phyloP scores from a whole-genome alignment of 92 coral and sea anemone genomes.

The Palythoa grandiflora region DNA sequence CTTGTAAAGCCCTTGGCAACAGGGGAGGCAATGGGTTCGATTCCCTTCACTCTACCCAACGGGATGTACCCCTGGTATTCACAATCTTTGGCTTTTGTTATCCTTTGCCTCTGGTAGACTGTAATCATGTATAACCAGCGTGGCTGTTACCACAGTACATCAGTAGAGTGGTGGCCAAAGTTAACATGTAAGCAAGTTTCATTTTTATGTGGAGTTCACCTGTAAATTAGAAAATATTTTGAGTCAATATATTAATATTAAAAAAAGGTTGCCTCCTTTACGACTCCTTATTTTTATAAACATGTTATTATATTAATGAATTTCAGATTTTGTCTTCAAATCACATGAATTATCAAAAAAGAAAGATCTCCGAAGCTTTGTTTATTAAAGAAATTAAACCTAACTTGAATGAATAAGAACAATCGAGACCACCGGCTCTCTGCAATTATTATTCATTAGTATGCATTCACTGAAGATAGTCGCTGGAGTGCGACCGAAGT shows the following conservation, averaged over 20 bases:
- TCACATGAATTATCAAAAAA: no score
- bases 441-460: no score
- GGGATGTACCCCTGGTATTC: slow-evolving; percentile 21
- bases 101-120: background rate
- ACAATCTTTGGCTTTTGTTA: background rate
- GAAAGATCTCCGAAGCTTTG: no score
- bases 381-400: no score
- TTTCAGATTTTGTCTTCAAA: no score
- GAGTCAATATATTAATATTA: background rate
- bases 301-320: no score
- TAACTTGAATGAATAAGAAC: no score
- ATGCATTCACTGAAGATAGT: no score
- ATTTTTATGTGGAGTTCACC: background rate
- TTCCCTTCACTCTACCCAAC: background rate
- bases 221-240: background rate
- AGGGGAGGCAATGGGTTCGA: slow-evolving; percentile 18
- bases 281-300: no score
- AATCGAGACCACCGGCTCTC: no score
- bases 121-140: background rate
- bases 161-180: background rate
- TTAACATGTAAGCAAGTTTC: background rate
- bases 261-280: no score
- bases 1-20: slow-evolving; percentile 27
- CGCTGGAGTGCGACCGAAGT: no score
- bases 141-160: background rate